phyloP scores from a whole-genome alignment of 92 coral and sea anemone genomes.

The Siderastrea siderea region DNA sequence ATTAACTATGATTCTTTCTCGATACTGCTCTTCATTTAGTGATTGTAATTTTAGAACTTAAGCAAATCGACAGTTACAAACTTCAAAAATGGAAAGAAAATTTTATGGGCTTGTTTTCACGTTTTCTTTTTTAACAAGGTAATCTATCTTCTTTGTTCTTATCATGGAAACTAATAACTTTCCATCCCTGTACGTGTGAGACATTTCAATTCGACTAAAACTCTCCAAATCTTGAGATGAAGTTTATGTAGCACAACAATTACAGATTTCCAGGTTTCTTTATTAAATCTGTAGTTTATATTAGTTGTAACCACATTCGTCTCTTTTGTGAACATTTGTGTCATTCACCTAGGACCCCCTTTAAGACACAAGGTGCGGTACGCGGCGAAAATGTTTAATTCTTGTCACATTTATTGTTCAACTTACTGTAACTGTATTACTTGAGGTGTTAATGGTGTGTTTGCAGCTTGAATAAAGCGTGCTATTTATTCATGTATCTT shows the following conservation, averaged over 20 bases:
- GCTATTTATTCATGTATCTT: conserved; percentile 1
- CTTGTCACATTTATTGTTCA: background rate
- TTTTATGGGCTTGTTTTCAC: background rate
- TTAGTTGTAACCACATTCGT: background rate
- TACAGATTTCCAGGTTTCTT: background rate
- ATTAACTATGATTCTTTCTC: too few species aligned
- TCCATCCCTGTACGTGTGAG: background rate
- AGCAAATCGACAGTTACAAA: too few species aligned
- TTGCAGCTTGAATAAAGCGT: conserved; percentile 13
- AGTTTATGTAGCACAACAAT: background rate
- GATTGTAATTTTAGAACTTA: too few species aligned
- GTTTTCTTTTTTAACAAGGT: too few species aligned
- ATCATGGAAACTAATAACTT: too few species aligned
- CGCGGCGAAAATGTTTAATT: background rate
- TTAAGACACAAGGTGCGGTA: background rate
- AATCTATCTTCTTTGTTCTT: too few species aligned
- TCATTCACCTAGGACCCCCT: too few species aligned
- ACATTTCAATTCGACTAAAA: too few species aligned
- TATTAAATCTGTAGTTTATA: background rate
- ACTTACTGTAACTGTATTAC: background rate
- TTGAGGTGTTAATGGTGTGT: background rate
- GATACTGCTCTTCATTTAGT: too few species aligned
- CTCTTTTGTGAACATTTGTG: too few species aligned
- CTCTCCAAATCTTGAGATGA: background rate
- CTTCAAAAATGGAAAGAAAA: too few species aligned